phyloP scores from a whole-genome alignment of 2,797 vertebrate species.

The Bovichtus variegatus region DNA sequence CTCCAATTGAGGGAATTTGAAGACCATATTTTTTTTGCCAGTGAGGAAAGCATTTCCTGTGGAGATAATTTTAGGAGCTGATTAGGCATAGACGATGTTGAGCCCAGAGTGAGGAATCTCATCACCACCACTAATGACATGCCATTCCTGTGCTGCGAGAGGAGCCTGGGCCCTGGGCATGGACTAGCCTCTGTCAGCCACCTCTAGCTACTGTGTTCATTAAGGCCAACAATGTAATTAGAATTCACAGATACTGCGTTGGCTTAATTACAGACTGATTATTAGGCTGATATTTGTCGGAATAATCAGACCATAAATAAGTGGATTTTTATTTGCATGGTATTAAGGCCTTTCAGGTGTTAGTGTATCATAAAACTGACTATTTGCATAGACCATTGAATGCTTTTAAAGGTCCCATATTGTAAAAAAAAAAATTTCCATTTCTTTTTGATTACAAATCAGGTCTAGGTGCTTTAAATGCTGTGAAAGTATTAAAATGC shows the following conservation, averaged over 20 bases:
- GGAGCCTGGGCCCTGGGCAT: conserved; percentile 75
- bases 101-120: conserved; percentile 83
- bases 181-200: conserved; percentile 77
- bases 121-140: conserved; percentile 84
- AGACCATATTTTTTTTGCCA: conserved; percentile 50
- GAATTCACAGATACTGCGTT: conserved; percentile 78
- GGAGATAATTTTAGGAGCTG: conserved; percentile 83
- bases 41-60: conserved; percentile 79
- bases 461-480: too few relatives aligned
- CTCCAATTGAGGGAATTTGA: conserved; percentile 63
- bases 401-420: not conserved
- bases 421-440: too few relatives aligned
- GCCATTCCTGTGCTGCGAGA: conserved; percentile 79
- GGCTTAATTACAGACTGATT: conserved; percentile 82
- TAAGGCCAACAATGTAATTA: conserved; percentile 82
- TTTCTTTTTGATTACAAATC: too few relatives aligned
- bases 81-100: conserved; percentile 80
- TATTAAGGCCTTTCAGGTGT: conserved; percentile 61
- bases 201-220: conserved; percentile 83
- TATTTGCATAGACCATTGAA: conserved; percentile 45
- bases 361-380: conserved; percentile 55
- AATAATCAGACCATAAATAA: conserved; percentile 76
- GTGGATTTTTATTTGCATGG: conserved; percentile 66
- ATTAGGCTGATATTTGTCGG: conserved; percentile 78
- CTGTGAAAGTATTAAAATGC: too few relatives aligned